Evolutionary conservation across 2,888 invertebrate genomes (phyloP), one percentile per base, ranked within the genome.

Genomic region (Pyrochroa serraticornis): DNA sequence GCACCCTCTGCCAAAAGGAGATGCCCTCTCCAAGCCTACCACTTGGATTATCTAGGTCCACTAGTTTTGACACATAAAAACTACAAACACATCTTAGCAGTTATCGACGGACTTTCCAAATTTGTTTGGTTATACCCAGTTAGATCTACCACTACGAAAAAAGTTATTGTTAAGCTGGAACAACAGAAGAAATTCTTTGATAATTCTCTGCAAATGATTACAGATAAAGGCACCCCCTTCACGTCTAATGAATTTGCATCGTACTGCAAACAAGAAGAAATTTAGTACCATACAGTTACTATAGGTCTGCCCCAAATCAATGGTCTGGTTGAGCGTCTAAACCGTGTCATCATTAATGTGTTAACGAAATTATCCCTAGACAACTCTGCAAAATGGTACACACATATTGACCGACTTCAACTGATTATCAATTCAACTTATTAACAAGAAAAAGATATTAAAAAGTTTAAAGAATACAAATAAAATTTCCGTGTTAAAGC

Each of bases 181-280:
- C 55, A 58, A 14, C 36, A 73, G n/a, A 46, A 53, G 44, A 58
- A 37, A 9, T 6, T 41, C 51, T 6, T 70, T 71, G 46, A 64
- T 32, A 70, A 22, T 22, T 5, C 22, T 22, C 5, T 22, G 22
- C 22, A 22, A 5, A 22, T 77, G 3, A 70, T 77, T 2, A 70
- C 74, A 0, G 76, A 78, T 51, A 60, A 66, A 56, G 75, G 76
- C 2, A 61, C 74, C 1, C 76, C 79, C 2, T 79, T 74, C 53
- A 75, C 73, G 0, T 69, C 75, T 1, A 46, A 68, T 7, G 71
- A 69, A 1, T 79, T 79, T 44, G 14, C 64, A 54, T 57, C 71
- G 0, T 78, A 76, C 57, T 77, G 77, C 58, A 33, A 66, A 10
- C 66, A 66, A 1, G 73, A 78, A 51, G 60, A 60, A 0, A 77